Evolutionary conservation across 2,888 invertebrate species (phyloP), one percentile per base, ranked within the genome.

Genomic region (Lissocephala sabroskyi): DNA sequence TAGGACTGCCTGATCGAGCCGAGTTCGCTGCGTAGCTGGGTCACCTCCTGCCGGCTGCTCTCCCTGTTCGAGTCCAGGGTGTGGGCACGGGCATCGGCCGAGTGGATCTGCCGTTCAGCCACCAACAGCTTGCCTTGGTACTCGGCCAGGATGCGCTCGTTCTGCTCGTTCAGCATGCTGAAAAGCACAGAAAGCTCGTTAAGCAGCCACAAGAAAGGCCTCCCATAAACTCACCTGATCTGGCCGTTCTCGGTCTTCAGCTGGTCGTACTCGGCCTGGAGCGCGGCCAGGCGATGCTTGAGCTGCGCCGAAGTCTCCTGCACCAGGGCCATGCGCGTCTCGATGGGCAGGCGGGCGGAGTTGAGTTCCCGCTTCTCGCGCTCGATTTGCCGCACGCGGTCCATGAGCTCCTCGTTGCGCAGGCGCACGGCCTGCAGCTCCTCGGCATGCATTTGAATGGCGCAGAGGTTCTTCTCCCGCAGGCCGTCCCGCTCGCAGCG

Each of bases 141-240:
- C 61, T 92, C 91, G 45, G 87, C 86, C 52, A 91, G 86, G 36
- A 91, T 89, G 68, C 90, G 88, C 82, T 93, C 93, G 3, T 92
- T 91, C 86, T 93, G 92, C 67, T 92, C 88, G 73, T 93, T 92
- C 41, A 92, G 86, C 59, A 90, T 87, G 82, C 92, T 93, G 1
- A 2, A n/a, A n/a, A n/a, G n/a, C 4, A 43, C 5, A 30, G 1
- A 42, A n/a, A n/a, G n/a, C n/a, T n/a, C n/a, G n/a, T n/a, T n/a
- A n/a, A n/a, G n/a, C n/a, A n/a, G n/a, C n/a, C n/a, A n/a, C n/a
- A n/a, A n/a, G n/a, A n/a, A n/a, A n/a, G n/a, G n/a, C n/a, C n/a
- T n/a, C n/a, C n/a, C 10, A 39, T 10, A 11, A 2, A 66, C 81
- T 81, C 64, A 90, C 90, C 88, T 88, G 13, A 90, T 77, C 77